A percentile compares a stretch with the other conserved stretches of the same genome.
phyloP scores from a whole-genome alignment of 1,140 invertebrate genomes.

The Brachionus asplanchnoidis region DNA sequence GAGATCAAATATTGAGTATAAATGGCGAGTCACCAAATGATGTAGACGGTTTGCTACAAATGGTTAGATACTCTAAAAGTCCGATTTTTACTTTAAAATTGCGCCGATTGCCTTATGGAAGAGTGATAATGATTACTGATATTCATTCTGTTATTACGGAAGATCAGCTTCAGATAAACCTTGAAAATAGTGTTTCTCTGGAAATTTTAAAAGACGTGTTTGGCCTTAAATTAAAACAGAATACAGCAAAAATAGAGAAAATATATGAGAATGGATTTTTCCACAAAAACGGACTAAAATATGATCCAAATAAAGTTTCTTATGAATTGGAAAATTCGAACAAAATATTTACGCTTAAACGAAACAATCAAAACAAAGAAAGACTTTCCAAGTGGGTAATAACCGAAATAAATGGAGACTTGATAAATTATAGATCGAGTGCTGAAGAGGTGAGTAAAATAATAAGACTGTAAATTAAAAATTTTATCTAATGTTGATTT shows the following conservation, averaged over 20 bases:
- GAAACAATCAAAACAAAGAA: background rate
- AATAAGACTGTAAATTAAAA: background rate
- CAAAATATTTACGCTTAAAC: conserved; percentile 5
- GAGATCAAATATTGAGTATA: background rate
- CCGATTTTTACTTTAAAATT: background rate
- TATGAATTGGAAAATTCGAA: background rate
- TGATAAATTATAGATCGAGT: conserved; percentile 5
- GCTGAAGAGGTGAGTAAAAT: background rate
- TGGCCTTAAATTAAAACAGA: conserved; percentile 16
- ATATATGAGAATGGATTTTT: background rate
- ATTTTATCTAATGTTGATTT: background rate
- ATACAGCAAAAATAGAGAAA: conserved; percentile 16
- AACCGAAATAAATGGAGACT: conserved; percentile 28
- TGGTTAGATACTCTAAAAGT: background rate
- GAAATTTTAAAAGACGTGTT: conserved; percentile 20
- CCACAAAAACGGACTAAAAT: conserved; percentile 11
- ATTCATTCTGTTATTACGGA: background rate
- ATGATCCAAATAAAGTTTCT: conserved; percentile 4
- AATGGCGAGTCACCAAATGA: background rate
- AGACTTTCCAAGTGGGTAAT: conserved; percentile 17
- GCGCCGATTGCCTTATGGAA: background rate
- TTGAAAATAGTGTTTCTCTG: conserved; percentile 4
- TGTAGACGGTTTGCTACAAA: background rate
- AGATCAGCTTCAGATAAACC: background rate
- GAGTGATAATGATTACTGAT: background rate